Evolutionary conservation across 2,888 invertebrate species (phyloP), one percentile per base, ranked within the genome.

Genomic region (Cremastinae sp.): DNA sequence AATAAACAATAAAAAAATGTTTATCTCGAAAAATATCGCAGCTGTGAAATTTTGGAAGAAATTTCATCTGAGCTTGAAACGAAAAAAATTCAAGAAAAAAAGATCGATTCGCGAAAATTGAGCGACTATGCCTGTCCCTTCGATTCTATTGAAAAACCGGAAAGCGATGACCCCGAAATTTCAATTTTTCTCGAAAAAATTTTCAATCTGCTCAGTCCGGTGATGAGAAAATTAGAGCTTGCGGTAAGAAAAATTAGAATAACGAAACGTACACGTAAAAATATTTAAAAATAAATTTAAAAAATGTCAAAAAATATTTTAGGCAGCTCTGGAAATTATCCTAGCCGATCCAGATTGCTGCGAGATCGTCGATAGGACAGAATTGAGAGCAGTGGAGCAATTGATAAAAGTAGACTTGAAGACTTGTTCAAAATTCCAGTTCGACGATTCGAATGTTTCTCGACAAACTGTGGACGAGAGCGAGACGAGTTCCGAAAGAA

Each of bases 251-350:
- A 10, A 12, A 9, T 53, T 36, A 9, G 47, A 20, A 43, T 14
- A 2, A 16, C 18, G 5, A 22, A 4, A 12, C 20, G 10, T 22
- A 43, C 43, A 43, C 8, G 1, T 2, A 18, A 38, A 54, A 16
- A 14, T 1, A 34, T 22, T 28, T 0, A n/a, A 12, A 7, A n/a
- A 58, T 59, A 2, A 22, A 8, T 20, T 0, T 22, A 43, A 14
- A 12, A 28, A 20, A 22, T 7, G n/a, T n/a, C n/a, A 10, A 58
- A 58, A 22, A 51, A 51, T 34, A 0, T 43, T 45, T 0, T 0
- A 77, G 77, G 77, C 77, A 36, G 61, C 77, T 12, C 49, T 77
- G 49, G 65, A 69, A 22, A 54, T 70, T 49, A 36, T 77, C 38
- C n/a, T 74, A 34, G 43, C 16, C 4, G 70, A 77, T 70, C 28